A percentile compares a stretch with the other conserved stretches of the same genome.
These are phyloP conservation scores for Eurytemora carolleeae DNA, from an alignment of 1,140 invertebrate genomes.

Conservation along the genomic window DNA sequence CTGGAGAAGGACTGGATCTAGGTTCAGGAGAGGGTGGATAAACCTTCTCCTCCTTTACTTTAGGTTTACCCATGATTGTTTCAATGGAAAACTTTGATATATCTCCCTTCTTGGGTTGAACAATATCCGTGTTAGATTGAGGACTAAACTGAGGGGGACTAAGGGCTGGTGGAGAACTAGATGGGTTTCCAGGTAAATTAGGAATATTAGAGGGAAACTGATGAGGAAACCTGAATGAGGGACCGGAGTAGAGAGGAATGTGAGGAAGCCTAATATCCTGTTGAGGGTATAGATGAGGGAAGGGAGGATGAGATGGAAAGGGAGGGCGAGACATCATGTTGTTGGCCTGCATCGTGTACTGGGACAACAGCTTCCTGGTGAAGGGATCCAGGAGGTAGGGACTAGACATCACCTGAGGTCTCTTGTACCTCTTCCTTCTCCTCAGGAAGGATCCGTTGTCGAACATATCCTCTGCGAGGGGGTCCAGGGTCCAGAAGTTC, in stretches of 20 bases:
- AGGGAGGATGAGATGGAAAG: neutral
- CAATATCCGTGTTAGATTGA: neutral
- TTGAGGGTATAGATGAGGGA: neutral
- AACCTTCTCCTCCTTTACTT: neutral
- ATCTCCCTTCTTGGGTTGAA: neutral
- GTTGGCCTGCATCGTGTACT: conserved; percentile 10
- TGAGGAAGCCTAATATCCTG: neutral
- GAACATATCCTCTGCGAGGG: conserved; percentile 94
- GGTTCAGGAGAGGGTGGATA: neutral
- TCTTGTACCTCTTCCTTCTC: conserved; percentile 81
- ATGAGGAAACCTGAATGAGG: neutral
- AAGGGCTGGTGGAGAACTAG: neutral
- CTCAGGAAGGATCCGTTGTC: conserved; percentile 94
- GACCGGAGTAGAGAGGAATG: neutral
- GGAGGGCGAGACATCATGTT: neutral
- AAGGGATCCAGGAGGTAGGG: conserved; percentile 31
- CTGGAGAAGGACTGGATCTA: neutral
- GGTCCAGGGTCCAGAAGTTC: conserved; percentile 97
- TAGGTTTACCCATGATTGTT: neutral
- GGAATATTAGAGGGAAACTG: neutral
- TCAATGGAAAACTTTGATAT: neutral
- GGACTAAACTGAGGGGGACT: neutral
- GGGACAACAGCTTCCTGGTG: conserved; percentile 17
- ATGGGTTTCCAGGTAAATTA: neutral
- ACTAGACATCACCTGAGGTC: conserved; percentile 22